Evolutionary conservation across 2,113 vertebrate genomes (phyloP), one percentile per base, ranked within the genome.

Genomic region (Typhlomys cinereus): DNA sequence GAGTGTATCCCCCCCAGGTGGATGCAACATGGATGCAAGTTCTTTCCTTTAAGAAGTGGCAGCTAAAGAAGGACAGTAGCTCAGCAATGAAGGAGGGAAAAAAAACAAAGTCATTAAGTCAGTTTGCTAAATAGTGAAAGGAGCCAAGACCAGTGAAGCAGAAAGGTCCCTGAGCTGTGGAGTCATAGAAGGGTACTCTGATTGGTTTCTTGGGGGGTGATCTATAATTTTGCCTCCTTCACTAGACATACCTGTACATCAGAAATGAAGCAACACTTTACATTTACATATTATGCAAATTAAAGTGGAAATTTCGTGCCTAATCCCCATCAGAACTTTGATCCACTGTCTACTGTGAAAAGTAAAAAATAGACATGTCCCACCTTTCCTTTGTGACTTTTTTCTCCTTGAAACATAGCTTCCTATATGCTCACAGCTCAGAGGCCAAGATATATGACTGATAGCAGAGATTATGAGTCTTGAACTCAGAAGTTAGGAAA

Each of bases 341-440:
- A 97, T 97, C 96, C 91, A 96, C 94, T 95, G 89, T 96, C 91
- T 87, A 95, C 94, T 86, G 70, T 92, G 94, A 88, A 96, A 96
- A 97, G 73, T 78, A 62, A 93, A 97, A n/a, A 98, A 97, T 87
- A 97, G 94, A 93, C 50, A 48, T 96, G 85, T 44, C 67, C 62
- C 31, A n/a, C 69, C 70, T 89, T 90, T 73, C 48, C 81, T 94
- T 46, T 21, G 92, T 96, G 48, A 89, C 59, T 94, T 95, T 91
- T 70, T 97, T 93, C 94, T 88, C 88, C 91, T 88, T 92, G 88
- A 97, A 97, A 96, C 95, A 61, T 4, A 88, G 57, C 34, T 61
- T 92, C 41, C 61, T 92, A 89, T 75, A 95, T 96, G 73, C 89
- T 89, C 59, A 87, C 23, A 93, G 89, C 88, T 96, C 92, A 87